Evolutionary conservation across 2,797 vertebrate genomes (phyloP).

Genomic region (Melanotaenia nigrans): DNA sequence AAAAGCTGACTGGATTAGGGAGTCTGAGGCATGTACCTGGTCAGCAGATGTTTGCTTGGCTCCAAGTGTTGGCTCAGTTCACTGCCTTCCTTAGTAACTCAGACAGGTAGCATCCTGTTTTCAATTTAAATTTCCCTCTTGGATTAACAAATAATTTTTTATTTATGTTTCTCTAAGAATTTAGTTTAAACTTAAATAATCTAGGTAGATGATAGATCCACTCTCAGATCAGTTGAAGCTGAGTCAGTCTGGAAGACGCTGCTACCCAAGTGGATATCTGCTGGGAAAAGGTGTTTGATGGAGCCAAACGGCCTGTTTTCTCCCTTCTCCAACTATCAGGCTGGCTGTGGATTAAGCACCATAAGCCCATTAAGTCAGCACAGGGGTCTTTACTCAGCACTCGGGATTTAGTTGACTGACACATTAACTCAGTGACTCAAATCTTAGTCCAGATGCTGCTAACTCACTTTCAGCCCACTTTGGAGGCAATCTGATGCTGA

Average conservation of each 20-base stretch:
- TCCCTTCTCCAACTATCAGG: constrained; percentile 25
- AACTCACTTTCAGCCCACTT: background rate
- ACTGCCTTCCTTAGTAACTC: constrained; percentile 56
- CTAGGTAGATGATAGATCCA: background rate
- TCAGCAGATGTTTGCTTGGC: constrained; percentile 74
- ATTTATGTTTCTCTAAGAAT: too few relatives aligned
- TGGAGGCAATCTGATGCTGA: background rate
- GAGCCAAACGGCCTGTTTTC: background rate
- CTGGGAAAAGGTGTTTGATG: constrained; percentile 1
- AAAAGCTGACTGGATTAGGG: constrained; percentile 64
- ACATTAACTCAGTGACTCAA: constrained; percentile 19
- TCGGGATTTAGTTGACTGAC: constrained; percentile 43
- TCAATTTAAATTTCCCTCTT: too few relatives aligned
- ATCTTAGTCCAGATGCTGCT: constrained; percentile 16
- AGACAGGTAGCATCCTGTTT: constrained; percentile 11
- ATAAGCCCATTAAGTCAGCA: constrained; percentile 76
- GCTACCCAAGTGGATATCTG: background rate
- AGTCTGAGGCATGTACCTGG: constrained; percentile 60
- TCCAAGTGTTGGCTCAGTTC: constrained; percentile 40
- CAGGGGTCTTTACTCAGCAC: constrained; percentile 49
- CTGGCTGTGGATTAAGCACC: constrained; percentile 65
- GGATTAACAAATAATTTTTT: too few relatives aligned
- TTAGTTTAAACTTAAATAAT: too few relatives aligned
- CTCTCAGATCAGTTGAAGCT: background rate
- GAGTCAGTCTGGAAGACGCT: background rate